phyloP scores from a whole-genome alignment of 2,113 vertebrate genomes.

The Chascanopsetta lugubris region DNA sequence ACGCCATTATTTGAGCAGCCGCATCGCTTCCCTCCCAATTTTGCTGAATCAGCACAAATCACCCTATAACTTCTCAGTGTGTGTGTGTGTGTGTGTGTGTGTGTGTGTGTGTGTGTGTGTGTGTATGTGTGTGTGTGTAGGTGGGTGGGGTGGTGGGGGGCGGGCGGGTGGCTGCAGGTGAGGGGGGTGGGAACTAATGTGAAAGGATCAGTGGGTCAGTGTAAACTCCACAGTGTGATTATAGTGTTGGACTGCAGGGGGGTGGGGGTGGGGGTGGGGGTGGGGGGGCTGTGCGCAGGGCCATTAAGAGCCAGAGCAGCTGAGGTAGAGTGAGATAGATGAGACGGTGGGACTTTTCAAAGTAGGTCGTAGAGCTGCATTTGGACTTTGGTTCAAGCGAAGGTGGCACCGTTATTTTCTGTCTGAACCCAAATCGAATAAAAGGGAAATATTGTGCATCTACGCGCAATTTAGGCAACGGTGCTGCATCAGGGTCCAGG shows the following conservation, averaged over 20 bases:
- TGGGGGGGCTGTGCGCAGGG: not conserved
- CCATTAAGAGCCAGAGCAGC: not conserved
- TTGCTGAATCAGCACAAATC: not conserved
- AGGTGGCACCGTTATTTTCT: not conserved
- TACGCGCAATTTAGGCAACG: no score
- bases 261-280: not conserved
- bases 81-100: no score
- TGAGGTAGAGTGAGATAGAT: not conserved
- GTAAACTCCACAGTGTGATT: not conserved
- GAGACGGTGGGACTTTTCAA: not conserved
- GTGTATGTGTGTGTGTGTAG: no score
- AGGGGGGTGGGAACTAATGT: no score
- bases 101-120: no score
- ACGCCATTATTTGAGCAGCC: no score
- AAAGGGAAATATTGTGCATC: no score
- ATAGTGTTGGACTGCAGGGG: not conserved
- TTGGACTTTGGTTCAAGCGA: not conserved
- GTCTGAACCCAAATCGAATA: no score
- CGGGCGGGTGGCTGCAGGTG: no score
- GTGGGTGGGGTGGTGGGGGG: not conserved
- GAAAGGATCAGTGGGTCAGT: not conserved
- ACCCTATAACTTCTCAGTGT: not conserved
- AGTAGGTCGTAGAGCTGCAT: slow-evolving; percentile 2
- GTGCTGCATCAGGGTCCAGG: no score
- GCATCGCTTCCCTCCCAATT: not conserved